Evolutionary conservation across 2,797 vertebrate species (phyloP), one percentile per base, ranked within the genome.

Genomic region (Acanthiza pusilla): DNA sequence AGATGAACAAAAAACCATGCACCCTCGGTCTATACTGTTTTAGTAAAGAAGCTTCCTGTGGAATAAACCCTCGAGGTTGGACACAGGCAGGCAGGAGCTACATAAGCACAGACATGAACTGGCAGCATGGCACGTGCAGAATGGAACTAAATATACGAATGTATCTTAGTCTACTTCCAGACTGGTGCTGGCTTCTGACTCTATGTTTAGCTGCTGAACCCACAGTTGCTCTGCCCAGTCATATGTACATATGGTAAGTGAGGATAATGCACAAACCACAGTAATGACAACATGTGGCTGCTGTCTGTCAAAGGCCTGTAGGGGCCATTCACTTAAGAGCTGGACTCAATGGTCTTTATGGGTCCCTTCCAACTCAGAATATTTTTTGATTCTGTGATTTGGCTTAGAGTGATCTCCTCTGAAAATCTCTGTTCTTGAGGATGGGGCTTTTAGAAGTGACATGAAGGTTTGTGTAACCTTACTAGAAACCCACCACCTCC

Each of bases 201-300:
- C 48, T 75, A 1, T 1, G 1, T 32, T 36, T 25, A 68, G 38
- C 42, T 65, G 32, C 20, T n/a, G 20, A 73, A 63, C 4, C 36
- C 72, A 57, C 23, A 90, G 51, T 10, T 75, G 62, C 36, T 68
- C 32, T 57, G 34, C 29, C 12, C 57, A 60, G 8, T 43, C 2
- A 3, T 8, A 51, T 7, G 26, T 5, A 22, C 3, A 23, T 2
- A 19, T 2, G 4, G 9, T 17, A 30, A 79, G 12, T 5, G 32
- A 88, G 48, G 34, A 68, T 9, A 27, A 0, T 6, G 34, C 26
- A 60, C 36, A 78, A 87, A 75, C 17, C 42, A 43, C 55, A n/a
- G 25, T 16, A 68, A 65, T 26, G 45, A 65, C 42, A 83, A 67
- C 10, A 54, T 0, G 6, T 26, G 32, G 47, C 20, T 62, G 29